Conservation (phyloP, 2,888 invertebrate species). For the Balanococcus diminutus region DNA sequence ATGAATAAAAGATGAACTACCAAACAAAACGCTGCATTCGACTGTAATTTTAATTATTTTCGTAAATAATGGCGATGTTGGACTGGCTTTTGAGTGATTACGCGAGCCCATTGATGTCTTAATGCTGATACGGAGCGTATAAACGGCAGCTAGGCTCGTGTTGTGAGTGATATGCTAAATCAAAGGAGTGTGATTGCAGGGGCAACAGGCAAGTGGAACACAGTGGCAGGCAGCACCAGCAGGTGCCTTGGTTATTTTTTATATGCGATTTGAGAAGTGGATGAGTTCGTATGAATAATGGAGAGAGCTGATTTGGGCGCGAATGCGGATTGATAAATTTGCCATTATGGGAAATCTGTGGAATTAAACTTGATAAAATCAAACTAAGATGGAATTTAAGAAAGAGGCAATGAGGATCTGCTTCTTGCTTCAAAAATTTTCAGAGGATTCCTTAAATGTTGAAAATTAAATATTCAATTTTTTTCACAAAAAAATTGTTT, state of each 20-base stretch:
- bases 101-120: neutral
- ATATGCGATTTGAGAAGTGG: neutral
- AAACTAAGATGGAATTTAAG: too few relatives aligned
- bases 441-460: too few relatives aligned
- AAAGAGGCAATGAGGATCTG: too few relatives aligned
- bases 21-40: neutral
- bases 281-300: too few relatives aligned
- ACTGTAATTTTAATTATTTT: neutral
- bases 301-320: too few relatives aligned
- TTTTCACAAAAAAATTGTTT: too few relatives aligned
- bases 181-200: neutral
- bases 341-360: too few relatives aligned
- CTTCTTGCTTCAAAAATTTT: too few relatives aligned
- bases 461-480: too few relatives aligned
- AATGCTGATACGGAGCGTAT: neutral
- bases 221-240: neutral
- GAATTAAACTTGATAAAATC: too few relatives aligned
- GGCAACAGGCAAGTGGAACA: too few relatives aligned
- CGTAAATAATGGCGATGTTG: neutral
- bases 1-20: conserved; percentile 39
- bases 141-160: neutral
- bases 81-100: conserved; percentile 1
- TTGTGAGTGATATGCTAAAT: neutral
- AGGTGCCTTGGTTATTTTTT: neutral
- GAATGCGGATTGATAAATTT: too few relatives aligned